Conservation (phyloP, 2,113 vertebrate species). For the Aix galericulata region DNA sequence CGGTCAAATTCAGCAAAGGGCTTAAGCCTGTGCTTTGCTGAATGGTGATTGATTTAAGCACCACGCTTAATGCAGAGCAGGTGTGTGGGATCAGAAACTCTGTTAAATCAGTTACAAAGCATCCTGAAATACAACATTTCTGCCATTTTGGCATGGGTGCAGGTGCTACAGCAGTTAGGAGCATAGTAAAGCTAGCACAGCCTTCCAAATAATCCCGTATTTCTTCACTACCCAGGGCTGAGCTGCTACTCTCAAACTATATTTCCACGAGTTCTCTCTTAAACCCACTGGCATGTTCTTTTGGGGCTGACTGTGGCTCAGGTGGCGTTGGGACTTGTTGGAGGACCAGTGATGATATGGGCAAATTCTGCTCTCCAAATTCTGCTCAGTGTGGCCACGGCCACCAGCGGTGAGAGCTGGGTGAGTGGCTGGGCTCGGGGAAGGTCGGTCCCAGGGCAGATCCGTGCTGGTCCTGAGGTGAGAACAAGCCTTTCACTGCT, state of each 20-base stretch:
- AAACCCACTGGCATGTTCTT: not conserved
- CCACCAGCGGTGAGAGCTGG: not conserved
- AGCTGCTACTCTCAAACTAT: not conserved
- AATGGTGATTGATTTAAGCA: constrained; percentile 2
- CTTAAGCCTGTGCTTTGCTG: constrained; percentile 36
- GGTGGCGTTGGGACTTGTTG: not conserved
- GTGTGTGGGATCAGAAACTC: constrained; percentile 16
- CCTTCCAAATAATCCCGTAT: not conserved
- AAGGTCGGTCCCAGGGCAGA: not conserved
- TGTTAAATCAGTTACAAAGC: not conserved
- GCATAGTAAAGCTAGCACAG: not conserved
- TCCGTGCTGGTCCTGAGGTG: not conserved
- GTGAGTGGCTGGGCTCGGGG: not conserved
- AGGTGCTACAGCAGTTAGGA: not conserved
- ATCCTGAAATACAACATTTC: constrained; percentile 40
- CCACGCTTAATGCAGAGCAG: not conserved
- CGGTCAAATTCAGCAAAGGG: not conserved
- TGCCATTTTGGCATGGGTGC: not conserved
- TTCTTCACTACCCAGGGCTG: not conserved
- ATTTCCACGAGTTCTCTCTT: not conserved
- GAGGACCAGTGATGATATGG: not conserved
- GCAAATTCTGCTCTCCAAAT: not conserved
- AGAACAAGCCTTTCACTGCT: not conserved
- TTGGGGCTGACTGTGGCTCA: not conserved
- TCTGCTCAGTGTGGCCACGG: not conserved